Evolutionary conservation across 2,797 vertebrate species (phyloP).

Genomic region (Tolypeutes matacus): DNA sequence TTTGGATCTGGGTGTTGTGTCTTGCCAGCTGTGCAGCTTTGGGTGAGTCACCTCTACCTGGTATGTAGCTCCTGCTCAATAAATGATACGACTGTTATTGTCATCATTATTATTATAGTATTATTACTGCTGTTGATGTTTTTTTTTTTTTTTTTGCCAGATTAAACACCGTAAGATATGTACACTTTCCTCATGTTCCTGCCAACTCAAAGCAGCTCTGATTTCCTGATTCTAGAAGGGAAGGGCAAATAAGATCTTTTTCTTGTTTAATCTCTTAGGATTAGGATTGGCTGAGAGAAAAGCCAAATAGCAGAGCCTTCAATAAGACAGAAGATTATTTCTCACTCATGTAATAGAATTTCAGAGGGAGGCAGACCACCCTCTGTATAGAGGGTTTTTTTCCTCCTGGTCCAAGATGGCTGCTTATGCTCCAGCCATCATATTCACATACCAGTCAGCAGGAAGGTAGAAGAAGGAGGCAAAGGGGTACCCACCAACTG

Average conservation of each 20-base stretch:
- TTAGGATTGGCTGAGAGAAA: neutral
- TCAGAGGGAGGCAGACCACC: neutral
- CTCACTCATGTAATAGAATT: neutral
- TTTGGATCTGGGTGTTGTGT: neutral
- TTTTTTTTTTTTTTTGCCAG: neutral
- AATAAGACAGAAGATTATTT: neutral
- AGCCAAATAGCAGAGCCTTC: neutral
- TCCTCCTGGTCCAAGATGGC: neutral
- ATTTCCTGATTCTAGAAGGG: neutral
- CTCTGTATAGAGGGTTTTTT: neutral
- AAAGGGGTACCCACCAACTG: neutral
- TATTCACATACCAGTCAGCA: neutral
- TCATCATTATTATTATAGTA: neutral
- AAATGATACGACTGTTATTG: neutral
- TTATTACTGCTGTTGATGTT: no score
- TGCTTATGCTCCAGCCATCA: neutral
- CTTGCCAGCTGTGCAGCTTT: neutral
- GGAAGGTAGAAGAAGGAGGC: neutral
- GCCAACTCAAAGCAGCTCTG: neutral
- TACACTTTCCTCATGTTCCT: neutral
- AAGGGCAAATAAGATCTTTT: neutral
- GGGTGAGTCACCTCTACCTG: neutral
- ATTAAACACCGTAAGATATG: neutral
- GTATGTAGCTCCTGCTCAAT: neutral
- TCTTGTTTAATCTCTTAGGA: neutral